These are phyloP conservation scores for Physella acuta DNA, from an alignment of 1,140 invertebrate species.

Conservation along the genomic window DNA sequence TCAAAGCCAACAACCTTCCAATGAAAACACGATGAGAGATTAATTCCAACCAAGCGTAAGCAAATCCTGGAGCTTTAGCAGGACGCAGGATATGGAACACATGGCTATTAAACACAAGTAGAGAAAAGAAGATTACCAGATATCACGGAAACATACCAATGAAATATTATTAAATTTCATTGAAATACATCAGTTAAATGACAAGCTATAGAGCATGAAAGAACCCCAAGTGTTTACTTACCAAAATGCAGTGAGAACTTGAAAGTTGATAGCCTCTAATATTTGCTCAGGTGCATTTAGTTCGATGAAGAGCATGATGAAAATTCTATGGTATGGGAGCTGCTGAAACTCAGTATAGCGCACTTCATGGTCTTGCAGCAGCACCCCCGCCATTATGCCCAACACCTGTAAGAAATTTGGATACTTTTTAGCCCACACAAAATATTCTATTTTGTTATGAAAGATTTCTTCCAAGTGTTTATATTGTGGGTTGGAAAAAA, in stretches of 20 bases:
- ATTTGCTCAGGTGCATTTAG: slow-evolving; percentile 90
- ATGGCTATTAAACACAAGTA: slow-evolving; percentile 79
- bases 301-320: slow-evolving; percentile 96
- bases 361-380: slow-evolving; percentile 92
- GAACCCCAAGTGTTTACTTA: too few species aligned
- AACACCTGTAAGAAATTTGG: slow-evolving; percentile 62
- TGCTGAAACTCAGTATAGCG: slow-evolving; percentile 88
- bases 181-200: too few species aligned
- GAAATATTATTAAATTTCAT: neutral
- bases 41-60: slow-evolving; percentile 96
- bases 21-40: slow-evolving; percentile 96
- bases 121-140: slow-evolving; percentile 24
- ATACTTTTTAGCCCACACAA: too few species aligned
- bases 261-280: slow-evolving; percentile 87
- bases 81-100: slow-evolving; percentile 82
- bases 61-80: slow-evolving; percentile 93
- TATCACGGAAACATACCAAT: neutral
- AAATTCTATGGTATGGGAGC: slow-evolving; percentile 94
- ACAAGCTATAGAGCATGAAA: too few species aligned
- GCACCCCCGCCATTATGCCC: slow-evolving; percentile 90
- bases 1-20: slow-evolving; percentile 86
- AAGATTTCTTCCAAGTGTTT: too few species aligned
- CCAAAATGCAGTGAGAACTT: slow-evolving; percentile 67
- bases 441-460: too few species aligned
- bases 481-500: too few species aligned